Percentiles rank a stretch among this genome's conserved stretches.
These are phyloP conservation scores for Itoplectis maculator DNA, from an alignment of 2,888 invertebrate species.

Conservation along the genomic window DNA sequence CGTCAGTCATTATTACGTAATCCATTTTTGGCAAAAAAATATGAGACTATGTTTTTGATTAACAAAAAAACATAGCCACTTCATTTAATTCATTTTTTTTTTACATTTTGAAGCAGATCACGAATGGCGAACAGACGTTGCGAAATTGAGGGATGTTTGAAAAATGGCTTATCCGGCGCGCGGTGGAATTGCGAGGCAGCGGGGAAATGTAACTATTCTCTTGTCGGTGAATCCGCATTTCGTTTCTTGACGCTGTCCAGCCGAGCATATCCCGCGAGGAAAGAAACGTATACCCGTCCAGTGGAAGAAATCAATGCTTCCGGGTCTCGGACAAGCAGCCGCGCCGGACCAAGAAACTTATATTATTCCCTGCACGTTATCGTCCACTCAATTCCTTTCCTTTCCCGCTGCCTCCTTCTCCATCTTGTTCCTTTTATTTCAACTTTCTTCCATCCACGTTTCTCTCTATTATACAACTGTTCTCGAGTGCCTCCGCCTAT, in stretches of 20 bases:
- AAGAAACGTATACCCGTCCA: conserved; percentile 55
- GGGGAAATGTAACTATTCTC: conserved; percentile 28
- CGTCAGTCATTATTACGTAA: no score
- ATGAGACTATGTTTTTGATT: no score
- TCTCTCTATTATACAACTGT: conserved; percentile 69
- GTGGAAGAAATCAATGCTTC: conserved; percentile 69
- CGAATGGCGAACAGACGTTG: no score
- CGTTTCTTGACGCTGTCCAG: conserved; percentile 37
- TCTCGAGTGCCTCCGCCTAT: conserved; percentile 62
- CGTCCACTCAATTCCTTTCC: conserved; percentile 68
- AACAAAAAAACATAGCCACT: no score
- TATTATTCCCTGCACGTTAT: conserved; percentile 68
- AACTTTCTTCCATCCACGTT: conserved; percentile 65
- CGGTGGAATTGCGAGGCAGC: background rate
- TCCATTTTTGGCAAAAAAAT: no score
- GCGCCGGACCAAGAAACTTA: conserved; percentile 66
- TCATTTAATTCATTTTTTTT: no score
- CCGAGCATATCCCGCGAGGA: conserved; percentile 60
- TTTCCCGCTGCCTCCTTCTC: conserved; percentile 31
- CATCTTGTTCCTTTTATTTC: conserved; percentile 60
- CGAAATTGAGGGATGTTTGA: no score
- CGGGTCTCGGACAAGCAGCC: conserved; percentile 58
- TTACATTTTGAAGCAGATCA: no score
- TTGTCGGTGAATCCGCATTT: conserved; percentile 42
- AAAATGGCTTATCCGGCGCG: no score